A percentile compares a stretch with the other conserved stretches of the same genome.
These are phyloP conservation scores for Drosophila auraria DNA, from an alignment of 1,140 invertebrate genomes.

Conservation along the genomic window DNA sequence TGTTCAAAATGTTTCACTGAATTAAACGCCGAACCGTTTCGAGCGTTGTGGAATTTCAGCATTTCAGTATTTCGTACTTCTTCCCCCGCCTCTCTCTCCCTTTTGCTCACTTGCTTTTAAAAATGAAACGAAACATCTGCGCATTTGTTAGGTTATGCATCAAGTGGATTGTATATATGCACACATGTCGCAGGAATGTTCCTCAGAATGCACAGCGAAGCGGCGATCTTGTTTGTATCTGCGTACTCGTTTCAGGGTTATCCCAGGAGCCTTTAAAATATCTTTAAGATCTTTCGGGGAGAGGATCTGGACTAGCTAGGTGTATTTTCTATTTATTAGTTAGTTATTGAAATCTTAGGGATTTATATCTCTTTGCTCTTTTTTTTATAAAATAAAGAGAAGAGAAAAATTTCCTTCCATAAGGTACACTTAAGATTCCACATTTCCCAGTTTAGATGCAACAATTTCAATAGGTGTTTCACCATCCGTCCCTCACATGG, in stretches of 20 bases:
- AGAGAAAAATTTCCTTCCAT: no score
- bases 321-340: no score
- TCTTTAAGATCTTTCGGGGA: not conserved
- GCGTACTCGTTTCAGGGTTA: constrained; percentile 24
- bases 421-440: not conserved
- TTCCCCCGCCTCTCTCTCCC: no score
- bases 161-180: constrained; percentile 59
- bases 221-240: constrained; percentile 16
- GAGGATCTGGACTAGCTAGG: not conserved
- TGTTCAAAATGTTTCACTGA: constrained; percentile 79
- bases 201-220: constrained; percentile 8
- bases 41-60: constrained; percentile 71
- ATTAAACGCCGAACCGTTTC: constrained; percentile 58
- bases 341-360: not conserved
- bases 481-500: not conserved
- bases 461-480: constrained; percentile 3
- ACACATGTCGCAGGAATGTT: constrained; percentile 42
- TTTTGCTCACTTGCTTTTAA: constrained; percentile 19
- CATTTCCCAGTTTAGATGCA: not conserved
- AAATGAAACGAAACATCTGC: constrained; percentile 78
- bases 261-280: not conserved
- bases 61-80: constrained; percentile 12
- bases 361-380: not conserved
- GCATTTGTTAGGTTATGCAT: constrained; percentile 77
- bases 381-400: no score